Base-by-base conservation (phyloP, 2,113 vertebrate species). In the Orycteropus afer region DNA sequence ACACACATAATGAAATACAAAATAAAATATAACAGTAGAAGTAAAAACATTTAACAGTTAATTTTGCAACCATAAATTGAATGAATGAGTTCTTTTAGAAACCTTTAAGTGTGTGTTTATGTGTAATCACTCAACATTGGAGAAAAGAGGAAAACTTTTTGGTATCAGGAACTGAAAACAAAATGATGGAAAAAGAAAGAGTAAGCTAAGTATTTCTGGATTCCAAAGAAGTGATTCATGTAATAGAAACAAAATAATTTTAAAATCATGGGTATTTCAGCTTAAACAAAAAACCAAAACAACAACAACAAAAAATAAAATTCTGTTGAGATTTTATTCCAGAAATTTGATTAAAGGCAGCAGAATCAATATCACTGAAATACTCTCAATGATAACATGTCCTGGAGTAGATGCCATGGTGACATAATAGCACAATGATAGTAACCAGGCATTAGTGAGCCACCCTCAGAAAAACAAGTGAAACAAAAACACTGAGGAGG, bases 401-500 rank as follows among this genome's bases (percentile, higher is more conserved):
- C 63, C 89, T 45, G 22, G 61, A 91, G 77, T 3, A 87, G 61
- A 69, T 63, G 55, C 18, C 23, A 76, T 0, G 32, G 34, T 32
- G 53, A 83, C 2, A 8, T 53, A 10, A 4, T 29, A 42, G 53
- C 14, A 67, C n/a, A 34, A 76, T 84, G 63, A 42, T 29, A 51
- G 49, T 12, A 45, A 79, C 4, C 25, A 73, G 47, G 27, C 65
- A 42, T 6, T 7, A 71, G n/a, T 63, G 61, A 94, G 49, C 49
- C 91, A 85, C 27, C 47, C 59, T 63, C 3, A 77, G 89, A 89
- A 82, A 89, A 84, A 57, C 69, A 96, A 74, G 88, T 27, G 63
- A 82, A 83, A 63, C 29, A 18, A 73, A 74, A 63, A 49, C 37
- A 40, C 15, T 23, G 80, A n/a, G 74, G 57, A 14, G 53, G 5